phyloP scores from a whole-genome alignment of 2,113 vertebrate species.

The Dromas ardeola region DNA sequence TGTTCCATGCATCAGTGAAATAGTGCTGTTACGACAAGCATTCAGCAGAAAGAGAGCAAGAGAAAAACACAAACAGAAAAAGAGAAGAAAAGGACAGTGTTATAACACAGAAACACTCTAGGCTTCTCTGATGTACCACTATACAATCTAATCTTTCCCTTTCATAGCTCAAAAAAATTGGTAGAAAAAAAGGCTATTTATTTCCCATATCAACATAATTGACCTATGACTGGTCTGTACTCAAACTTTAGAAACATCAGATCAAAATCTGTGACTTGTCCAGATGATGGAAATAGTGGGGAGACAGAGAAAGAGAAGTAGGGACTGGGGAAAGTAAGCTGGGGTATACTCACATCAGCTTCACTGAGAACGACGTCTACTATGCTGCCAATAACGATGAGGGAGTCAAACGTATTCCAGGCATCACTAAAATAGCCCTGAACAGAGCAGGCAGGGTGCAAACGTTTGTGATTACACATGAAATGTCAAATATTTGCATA shows the following conservation, averaged over 20 bases:
- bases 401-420: slow-evolving; percentile 99
- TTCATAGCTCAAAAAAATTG: slow-evolving; percentile 57
- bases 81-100: slow-evolving; percentile 82
- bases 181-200: slow-evolving; percentile 55
- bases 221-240: slow-evolving; percentile 58
- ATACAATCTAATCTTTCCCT: slow-evolving; percentile 65
- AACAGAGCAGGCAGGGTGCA: slow-evolving; percentile 84
- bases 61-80: slow-evolving; percentile 79
- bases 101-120: slow-evolving; percentile 75
- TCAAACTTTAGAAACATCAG: slow-evolving; percentile 68
- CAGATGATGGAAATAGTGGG: slow-evolving; percentile 76
- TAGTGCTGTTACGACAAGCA: slow-evolving; percentile 96
- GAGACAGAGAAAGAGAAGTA: slow-evolving; percentile 68
- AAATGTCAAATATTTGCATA: slow-evolving; percentile 70
- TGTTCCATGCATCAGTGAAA: slow-evolving; percentile 99
- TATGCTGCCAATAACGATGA: slow-evolving; percentile 99
- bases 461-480: slow-evolving; percentile 78
- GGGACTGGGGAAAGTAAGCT: slow-evolving; percentile 49
- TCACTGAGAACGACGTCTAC: slow-evolving; percentile 99
- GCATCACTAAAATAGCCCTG: slow-evolving; percentile 99
- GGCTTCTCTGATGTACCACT: slow-evolving; percentile 54
- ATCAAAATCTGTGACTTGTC: slow-evolving; percentile 84
- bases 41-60: slow-evolving; percentile 78
- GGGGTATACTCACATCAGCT: slow-evolving; percentile 94
- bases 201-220: slow-evolving; percentile 65